Evolutionary conservation across 2,113 vertebrate species (phyloP), one percentile per base, ranked within the genome.

Genomic region (Sporophila hypoxantha): DNA sequence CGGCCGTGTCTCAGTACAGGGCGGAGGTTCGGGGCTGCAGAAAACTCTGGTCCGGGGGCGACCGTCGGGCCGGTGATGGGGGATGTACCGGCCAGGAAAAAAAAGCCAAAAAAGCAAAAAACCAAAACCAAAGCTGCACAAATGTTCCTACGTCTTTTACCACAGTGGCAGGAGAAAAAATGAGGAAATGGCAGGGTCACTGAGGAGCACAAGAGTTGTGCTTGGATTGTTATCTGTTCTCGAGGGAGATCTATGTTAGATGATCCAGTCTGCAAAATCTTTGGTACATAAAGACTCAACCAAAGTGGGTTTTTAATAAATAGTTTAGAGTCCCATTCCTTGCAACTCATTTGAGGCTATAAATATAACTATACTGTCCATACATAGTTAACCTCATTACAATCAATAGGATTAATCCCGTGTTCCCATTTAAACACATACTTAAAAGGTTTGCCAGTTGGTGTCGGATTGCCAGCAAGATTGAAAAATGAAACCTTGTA

Each of bases 241-340:
- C 3, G 5, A 65, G 15, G 10, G 39, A 88, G 70, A 59, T 5
- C 8, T 14, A 22, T 6, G 2, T 16, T 37, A 26, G 34, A 59
- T 59, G 56, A 19, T 6, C 0, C 2, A 46, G 10, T 34, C 34
- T n/a, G 46, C 47, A 66, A 56, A 57, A 10, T 10, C 10, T 47
- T 56, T 6, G 5, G 6, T 49, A 26, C 13, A 5, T 65, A 42
- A 46, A 47, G 22, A 8, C 11, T 5, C 0, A 0, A n/a, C 13
- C 12, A 20, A 61, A 53, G 7, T 36, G 17, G 23, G 8, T 64
- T 69, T 78, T 32, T 67, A 70, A 25, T 27, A 39, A 74, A 25
- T 11, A 3, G 4, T 61, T 61, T 17, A 66, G 11, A 74, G 56
- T 46, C 37, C 49, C 9, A 5, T 37, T 53, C 66, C 22, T 47